Evolutionary conservation across 2,888 invertebrate species (phyloP).

Genomic region (Mythimna pallens): DNA sequence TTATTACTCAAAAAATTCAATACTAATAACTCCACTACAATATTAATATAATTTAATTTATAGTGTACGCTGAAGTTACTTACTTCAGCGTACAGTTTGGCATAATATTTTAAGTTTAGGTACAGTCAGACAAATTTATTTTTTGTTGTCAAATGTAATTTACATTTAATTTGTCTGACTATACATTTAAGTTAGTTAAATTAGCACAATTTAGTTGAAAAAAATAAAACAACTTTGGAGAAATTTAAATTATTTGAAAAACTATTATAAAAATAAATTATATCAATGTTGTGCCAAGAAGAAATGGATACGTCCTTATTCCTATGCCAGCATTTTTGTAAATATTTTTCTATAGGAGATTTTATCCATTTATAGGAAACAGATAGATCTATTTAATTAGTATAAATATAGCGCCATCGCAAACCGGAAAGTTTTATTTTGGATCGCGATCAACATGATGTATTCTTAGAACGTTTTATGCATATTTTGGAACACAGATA

Average conservation of each 20-base stretch:
- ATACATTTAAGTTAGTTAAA: too few relatives aligned
- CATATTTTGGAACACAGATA: too few relatives aligned
- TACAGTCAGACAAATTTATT: conserved; percentile 7
- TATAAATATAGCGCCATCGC: conserved; percentile 52
- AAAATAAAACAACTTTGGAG: conserved; percentile 13
- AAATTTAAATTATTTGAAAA: conserved; percentile 23
- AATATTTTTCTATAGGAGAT: conserved; percentile 80
- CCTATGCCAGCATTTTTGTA: conserved; percentile 76
- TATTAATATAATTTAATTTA: conserved; percentile 13
- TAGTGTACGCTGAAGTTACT: too few relatives aligned
- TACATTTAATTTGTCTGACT: too few relatives aligned
- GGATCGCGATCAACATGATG: conserved; percentile 37
- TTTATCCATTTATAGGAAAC: conserved; percentile 74
- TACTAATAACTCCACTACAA: conserved; percentile 29
- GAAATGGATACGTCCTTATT: conserved; percentile 72
- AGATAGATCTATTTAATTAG: conserved; percentile 57
- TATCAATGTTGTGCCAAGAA: conserved; percentile 80
- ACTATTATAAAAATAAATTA: conserved; percentile 53
- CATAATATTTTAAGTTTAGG: conserved; percentile 30
- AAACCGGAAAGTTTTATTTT: conserved; percentile 34
- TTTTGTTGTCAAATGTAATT: too few relatives aligned
- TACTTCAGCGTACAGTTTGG: conserved; percentile 23
- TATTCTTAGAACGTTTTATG: not conserved
- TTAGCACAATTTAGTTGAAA: not conserved
- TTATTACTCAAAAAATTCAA: not conserved